Percentiles rank a stretch among this genome's conserved stretches.
These are phyloP conservation scores for Dromiciops gliroides DNA, from an alignment of 2,113 vertebrate species.

Conservation along the genomic window DNA sequence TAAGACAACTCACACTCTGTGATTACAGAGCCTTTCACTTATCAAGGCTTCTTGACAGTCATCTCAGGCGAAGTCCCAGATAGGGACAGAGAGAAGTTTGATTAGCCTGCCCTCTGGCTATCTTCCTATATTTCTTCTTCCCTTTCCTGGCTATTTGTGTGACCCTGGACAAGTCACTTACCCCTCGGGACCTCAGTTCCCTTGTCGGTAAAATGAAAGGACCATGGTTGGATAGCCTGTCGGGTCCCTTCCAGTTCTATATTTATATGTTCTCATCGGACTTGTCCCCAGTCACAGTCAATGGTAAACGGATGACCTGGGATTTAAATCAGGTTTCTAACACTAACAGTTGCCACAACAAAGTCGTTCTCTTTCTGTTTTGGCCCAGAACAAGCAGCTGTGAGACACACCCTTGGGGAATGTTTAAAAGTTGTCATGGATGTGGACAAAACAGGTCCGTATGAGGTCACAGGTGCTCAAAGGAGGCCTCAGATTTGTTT, in stretches of 20 bases:
- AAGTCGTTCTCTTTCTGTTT: constrained; percentile 29
- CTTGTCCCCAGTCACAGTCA: not conserved
- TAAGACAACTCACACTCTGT: not conserved
- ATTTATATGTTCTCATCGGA: not conserved
- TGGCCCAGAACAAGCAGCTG: constrained; percentile 6
- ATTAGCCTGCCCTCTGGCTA: not conserved
- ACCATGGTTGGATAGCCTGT: not conserved
- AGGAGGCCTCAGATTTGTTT: constrained; percentile 7
- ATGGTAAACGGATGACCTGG: not conserved
- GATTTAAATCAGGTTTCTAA: not conserved
- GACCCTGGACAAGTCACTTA: not conserved
- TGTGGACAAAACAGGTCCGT: not conserved
- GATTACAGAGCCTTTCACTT: not conserved
- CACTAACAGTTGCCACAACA: not conserved
- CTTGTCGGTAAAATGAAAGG: not conserved
- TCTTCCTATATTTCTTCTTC: not conserved
- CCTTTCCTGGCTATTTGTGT: not conserved
- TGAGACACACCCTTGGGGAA: not conserved
- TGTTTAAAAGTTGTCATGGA: not conserved
- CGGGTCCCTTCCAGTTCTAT: not conserved
- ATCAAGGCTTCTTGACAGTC: not conserved
- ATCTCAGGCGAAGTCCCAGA: not conserved
- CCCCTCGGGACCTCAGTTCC: not conserved
- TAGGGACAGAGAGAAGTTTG: not conserved
- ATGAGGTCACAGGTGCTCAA: constrained; percentile 16